These are phyloP conservation scores for Morinoia aosen DNA, from an alignment of 2,888 invertebrate species.

Conservation along the genomic window DNA sequence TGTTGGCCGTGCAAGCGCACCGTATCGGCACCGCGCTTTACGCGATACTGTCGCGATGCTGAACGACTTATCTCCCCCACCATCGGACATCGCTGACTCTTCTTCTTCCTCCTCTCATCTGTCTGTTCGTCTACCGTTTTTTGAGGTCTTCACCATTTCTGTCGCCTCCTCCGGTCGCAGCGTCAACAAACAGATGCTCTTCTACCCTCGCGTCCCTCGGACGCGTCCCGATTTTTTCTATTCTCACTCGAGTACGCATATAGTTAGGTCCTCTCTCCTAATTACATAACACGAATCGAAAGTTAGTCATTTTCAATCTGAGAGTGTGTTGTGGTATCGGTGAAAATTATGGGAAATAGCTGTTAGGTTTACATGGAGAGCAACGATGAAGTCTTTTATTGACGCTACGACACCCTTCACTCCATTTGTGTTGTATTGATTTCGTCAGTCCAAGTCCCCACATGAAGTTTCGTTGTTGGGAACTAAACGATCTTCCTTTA, in stretches of 20 bases:
- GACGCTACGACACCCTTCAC: background rate
- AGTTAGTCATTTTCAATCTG: background rate
- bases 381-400: background rate
- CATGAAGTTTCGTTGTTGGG: background rate
- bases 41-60: slow-evolving; percentile 10
- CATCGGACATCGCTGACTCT: background rate
- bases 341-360: background rate
- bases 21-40: slow-evolving; percentile 10
- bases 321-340: background rate
- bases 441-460: background rate
- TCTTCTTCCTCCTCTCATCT: slow-evolving; percentile 3
- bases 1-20: background rate
- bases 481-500: background rate
- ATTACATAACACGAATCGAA: background rate
- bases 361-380: background rate
- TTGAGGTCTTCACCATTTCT: slow-evolving; percentile 1
- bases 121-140: background rate
- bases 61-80: slow-evolving; percentile 4
- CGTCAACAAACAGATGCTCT: background rate
- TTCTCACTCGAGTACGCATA: background rate
- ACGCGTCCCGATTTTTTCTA: background rate
- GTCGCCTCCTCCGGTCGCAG: background rate
- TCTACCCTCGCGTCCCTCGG: background rate
- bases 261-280: background rate
- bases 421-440: background rate